Evolutionary conservation across 2,888 invertebrate genomes (phyloP).

Genomic region (Nematopogon swammerdamellus): DNA sequence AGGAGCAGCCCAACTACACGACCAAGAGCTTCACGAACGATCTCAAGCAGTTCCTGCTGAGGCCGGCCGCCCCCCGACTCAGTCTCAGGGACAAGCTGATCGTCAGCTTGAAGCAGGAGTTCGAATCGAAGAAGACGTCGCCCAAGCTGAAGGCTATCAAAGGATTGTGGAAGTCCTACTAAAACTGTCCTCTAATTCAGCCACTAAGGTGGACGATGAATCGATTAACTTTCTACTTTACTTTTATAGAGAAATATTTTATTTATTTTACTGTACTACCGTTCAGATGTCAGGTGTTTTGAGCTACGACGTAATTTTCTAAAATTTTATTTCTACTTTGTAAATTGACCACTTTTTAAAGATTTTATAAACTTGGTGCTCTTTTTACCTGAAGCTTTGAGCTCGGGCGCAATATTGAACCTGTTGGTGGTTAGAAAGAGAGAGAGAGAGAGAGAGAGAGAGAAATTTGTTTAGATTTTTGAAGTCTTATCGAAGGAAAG

Average conservation of each 20-base stretch:
- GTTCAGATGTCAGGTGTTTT: too few species aligned
- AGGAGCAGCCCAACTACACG: slow-evolving; percentile 48
- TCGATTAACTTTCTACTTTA: too few species aligned
- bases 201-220: too few species aligned
- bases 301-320: not conserved
- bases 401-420: not conserved
- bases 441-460: too few species aligned
- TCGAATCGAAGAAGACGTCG: slow-evolving; percentile 42
- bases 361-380: not conserved
- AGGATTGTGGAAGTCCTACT: slow-evolving; percentile 52
- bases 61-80: slow-evolving; percentile 38
- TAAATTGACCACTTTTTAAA: not conserved
- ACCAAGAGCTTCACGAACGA: slow-evolving; percentile 52
- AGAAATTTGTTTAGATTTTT: too few species aligned
- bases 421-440: too few species aligned
- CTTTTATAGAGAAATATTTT: too few species aligned
- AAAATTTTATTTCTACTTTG: not conserved
- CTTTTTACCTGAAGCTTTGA: not conserved
- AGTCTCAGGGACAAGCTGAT: slow-evolving; percentile 48
- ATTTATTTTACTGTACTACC: too few species aligned
- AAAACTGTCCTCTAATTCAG: slow-evolving; percentile 11
- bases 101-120: slow-evolving; percentile 45
- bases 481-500: too few species aligned
- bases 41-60: slow-evolving; percentile 42
- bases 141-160: slow-evolving; percentile 49